A percentile compares a stretch with the other conserved stretches of the same genome.
Conservation (phyloP, 1,140 invertebrate genomes). For the Zophobas morio region DNA sequence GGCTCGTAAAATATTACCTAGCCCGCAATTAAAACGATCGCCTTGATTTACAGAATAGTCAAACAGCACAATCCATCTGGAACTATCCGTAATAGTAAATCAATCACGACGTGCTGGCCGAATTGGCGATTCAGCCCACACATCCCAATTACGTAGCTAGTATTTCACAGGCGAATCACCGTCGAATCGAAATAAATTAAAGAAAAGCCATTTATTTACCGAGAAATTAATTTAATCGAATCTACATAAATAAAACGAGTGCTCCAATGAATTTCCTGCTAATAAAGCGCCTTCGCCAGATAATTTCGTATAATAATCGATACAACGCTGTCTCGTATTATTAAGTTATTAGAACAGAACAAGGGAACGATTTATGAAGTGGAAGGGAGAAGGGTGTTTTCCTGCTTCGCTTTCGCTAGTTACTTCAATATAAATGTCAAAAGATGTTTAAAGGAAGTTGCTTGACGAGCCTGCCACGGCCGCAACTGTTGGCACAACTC, state of each 20-base stretch:
- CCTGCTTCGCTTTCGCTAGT: conserved; percentile 25
- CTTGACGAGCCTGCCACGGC: conserved; percentile 6
- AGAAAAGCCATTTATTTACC: conserved; percentile 16
- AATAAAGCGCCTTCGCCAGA: not conserved
- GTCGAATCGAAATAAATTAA: conserved; percentile 44
- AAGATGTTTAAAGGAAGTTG: conserved; percentile 34
- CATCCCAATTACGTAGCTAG: conserved; percentile 38
- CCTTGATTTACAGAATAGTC: conserved; percentile 39
- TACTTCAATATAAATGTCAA: conserved; percentile 41
- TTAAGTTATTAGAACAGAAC: conserved; percentile 31
- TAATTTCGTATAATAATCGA: conserved; percentile 29
- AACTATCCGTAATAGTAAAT: conserved; percentile 42
- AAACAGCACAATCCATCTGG: conserved; percentile 22
- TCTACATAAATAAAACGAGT: not conserved
- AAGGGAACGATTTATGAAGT: conserved; percentile 36
- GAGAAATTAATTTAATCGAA: conserved; percentile 17
- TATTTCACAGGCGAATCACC: conserved; percentile 38
- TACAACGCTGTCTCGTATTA: conserved; percentile 27
- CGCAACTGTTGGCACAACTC: conserved; percentile 34
- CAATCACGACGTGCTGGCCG: conserved; percentile 29
- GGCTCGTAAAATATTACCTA: not conserved
- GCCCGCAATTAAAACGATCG: not conserved
- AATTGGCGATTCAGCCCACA: conserved; percentile 44
- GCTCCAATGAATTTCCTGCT: not conserved
- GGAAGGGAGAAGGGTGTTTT: conserved; percentile 36